Percentiles rank a stretch among this genome's conserved stretches.
Conservation (phyloP, 2,888 invertebrate genomes). For the Hydroisotoma schaefferi region DNA sequence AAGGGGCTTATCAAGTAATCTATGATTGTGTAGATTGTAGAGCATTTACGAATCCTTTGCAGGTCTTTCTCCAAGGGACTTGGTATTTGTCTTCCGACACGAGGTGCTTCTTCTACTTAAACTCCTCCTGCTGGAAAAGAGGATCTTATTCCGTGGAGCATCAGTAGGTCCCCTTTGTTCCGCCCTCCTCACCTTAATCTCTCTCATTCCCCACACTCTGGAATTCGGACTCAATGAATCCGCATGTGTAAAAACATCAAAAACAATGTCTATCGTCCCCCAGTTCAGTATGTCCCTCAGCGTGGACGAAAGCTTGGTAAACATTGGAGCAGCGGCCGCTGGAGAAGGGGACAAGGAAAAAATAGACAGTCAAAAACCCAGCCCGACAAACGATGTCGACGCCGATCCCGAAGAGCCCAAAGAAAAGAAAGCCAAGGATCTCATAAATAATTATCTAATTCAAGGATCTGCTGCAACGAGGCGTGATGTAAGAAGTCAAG, state of each 20-base stretch:
- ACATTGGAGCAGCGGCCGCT: slow-evolving; percentile 4
- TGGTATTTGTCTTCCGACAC: slow-evolving; percentile 82
- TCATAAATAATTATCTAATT: slow-evolving; percentile 30
- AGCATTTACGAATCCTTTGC: slow-evolving; percentile 50
- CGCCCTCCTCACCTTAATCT: slow-evolving; percentile 79
- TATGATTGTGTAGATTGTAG: background rate
- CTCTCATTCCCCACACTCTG: slow-evolving; percentile 83
- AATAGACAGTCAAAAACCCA: slow-evolving; percentile 4
- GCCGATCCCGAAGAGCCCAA: background rate
- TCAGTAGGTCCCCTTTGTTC: slow-evolving; percentile 87
- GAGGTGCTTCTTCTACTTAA: slow-evolving; percentile 90
- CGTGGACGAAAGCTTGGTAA: background rate
- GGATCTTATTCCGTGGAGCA: slow-evolving; percentile 86
- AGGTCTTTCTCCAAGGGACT: slow-evolving; percentile 78
- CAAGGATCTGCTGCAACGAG: slow-evolving; percentile 18
- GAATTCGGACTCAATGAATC: slow-evolving; percentile 78
- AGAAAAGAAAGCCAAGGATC: slow-evolving; percentile 30
- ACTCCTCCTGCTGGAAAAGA: slow-evolving; percentile 78
- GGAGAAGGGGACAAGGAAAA: slow-evolving; percentile 11
- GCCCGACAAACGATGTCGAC: slow-evolving; percentile 1
- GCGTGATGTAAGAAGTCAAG: background rate
- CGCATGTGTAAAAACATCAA: slow-evolving; percentile 71
- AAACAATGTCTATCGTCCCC: slow-evolving; percentile 70
- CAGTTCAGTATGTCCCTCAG: slow-evolving; percentile 53
- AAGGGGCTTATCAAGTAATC: too few relatives aligned